Percentiles rank a stretch among this genome's conserved stretches.
These are phyloP conservation scores for Drosophila niveifrons DNA, from an alignment of 2,888 invertebrate species.

Conservation along the genomic window DNA sequence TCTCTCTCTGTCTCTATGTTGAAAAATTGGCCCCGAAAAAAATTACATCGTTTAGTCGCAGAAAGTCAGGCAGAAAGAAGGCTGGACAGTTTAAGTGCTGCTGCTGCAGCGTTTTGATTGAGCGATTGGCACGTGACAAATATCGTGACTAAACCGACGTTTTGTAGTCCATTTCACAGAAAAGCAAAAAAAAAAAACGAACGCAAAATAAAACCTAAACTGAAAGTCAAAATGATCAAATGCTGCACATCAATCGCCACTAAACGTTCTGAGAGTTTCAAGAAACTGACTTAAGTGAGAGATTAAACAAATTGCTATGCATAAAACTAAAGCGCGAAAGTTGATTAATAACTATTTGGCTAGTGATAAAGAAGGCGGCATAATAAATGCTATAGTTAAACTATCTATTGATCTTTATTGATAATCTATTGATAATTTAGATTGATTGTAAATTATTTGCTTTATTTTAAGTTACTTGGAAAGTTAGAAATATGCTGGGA, in stretches of 20 bases:
- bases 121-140: conserved; percentile 64
- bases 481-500: too few species aligned
- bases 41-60: conserved; percentile 40
- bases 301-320: background rate
- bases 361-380: background rate
- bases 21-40: conserved; percentile 63
- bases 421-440: too few species aligned
- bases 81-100: conserved; percentile 11
- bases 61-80: background rate
- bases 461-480: too few species aligned
- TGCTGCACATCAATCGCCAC: conserved; percentile 31
- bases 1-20: conserved; percentile 25
- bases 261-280: background rate
- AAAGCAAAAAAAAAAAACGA: background rate
- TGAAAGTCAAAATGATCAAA: conserved; percentile 25
- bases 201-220: background rate
- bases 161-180: conserved; percentile 28
- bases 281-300: background rate
- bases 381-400: too few species aligned
- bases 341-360: background rate
- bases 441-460: too few species aligned
- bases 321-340: background rate
- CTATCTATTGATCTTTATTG: too few species aligned
- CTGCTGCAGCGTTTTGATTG: conserved; percentile 34
- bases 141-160: conserved; percentile 56